Percentiles rank a stretch among this genome's conserved stretches.
Evolutionary conservation across 2,888 invertebrate genomes (phyloP).

Genomic region (Petrolisthes manimaculis): DNA sequence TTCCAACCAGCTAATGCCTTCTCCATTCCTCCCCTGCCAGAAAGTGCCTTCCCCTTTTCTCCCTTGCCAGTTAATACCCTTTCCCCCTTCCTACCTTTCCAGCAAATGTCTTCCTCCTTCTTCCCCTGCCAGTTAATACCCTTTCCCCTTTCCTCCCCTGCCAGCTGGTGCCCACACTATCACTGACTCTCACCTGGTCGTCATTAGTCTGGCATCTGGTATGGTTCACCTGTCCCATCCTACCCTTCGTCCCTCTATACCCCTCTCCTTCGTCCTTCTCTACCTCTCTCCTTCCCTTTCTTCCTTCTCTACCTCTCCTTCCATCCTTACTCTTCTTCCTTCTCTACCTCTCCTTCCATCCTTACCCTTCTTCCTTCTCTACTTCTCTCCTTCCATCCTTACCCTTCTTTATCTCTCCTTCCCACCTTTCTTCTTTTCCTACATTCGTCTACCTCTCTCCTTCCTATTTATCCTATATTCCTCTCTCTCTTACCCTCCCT

Average conservation of each 20-base stretch:
- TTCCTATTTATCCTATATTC: too few relatives aligned
- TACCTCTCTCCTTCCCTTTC: not conserved
- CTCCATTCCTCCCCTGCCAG: not conserved
- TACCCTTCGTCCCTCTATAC: not conserved
- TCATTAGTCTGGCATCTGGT: too few relatives aligned
- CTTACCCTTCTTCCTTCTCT: too few relatives aligned
- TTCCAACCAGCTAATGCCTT: not conserved
- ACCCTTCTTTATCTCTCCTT: too few relatives aligned
- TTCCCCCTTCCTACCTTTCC: not conserved
- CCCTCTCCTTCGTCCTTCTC: not conserved
- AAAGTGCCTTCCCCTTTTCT: not conserved
- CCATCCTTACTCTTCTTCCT: not conserved
- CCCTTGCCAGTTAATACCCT: not conserved
- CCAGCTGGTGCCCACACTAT: too few relatives aligned
- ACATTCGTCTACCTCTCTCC: too few relatives aligned
- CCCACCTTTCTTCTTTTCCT: too few relatives aligned
- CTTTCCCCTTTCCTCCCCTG: not conserved
- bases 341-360: too few relatives aligned
- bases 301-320: not conserved
- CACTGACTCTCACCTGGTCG: too few relatives aligned
- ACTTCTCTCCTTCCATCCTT: too few relatives aligned
- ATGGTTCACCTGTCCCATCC: too few relatives aligned
- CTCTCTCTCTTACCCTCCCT: too few relatives aligned
- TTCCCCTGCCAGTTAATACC: not conserved
- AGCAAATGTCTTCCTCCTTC: not conserved